phyloP scores from a whole-genome alignment of 2,113 vertebrate genomes.

The Coptodon bakossiorum region DNA sequence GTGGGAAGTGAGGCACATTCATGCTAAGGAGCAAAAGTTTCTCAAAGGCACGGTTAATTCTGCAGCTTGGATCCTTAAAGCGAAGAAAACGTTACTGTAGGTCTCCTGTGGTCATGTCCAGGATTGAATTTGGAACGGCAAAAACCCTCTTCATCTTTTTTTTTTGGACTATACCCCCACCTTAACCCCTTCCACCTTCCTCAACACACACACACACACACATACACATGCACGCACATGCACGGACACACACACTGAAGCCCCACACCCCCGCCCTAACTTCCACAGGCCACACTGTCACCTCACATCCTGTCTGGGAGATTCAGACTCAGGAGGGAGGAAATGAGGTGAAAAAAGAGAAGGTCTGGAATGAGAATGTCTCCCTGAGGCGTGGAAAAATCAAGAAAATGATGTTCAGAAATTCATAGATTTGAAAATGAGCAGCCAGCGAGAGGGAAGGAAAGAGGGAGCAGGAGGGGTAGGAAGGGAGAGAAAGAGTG shows the following conservation, averaged over 20 bases:
- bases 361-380: conserved; percentile 64
- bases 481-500: not conserved
- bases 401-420: conserved; percentile 76
- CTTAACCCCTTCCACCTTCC: not conserved
- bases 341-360: conserved; percentile 69
- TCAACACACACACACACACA: not conserved
- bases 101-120: conserved; percentile 17
- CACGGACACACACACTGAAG: not conserved
- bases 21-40: conserved; percentile 2
- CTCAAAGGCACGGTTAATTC: conserved; percentile 36
- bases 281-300: conserved; percentile 52
- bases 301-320: conserved; percentile 57
- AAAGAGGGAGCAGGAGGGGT: not conserved
- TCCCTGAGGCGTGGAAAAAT: conserved; percentile 69
- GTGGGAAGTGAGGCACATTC: conserved; percentile 19
- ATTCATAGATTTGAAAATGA: conserved; percentile 78
- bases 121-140: conserved; percentile 39
- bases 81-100: not conserved
- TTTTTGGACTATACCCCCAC: not conserved
- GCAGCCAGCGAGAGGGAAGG: conserved; percentile 42
- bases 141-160: conserved; percentile 14
- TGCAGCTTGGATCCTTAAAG: conserved; percentile 11
- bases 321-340: conserved; percentile 60
- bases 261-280: not conserved
- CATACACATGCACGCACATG: not conserved